Conservation (phyloP, 2,113 vertebrate species). For the Psammodynastes pulverulentus region DNA sequence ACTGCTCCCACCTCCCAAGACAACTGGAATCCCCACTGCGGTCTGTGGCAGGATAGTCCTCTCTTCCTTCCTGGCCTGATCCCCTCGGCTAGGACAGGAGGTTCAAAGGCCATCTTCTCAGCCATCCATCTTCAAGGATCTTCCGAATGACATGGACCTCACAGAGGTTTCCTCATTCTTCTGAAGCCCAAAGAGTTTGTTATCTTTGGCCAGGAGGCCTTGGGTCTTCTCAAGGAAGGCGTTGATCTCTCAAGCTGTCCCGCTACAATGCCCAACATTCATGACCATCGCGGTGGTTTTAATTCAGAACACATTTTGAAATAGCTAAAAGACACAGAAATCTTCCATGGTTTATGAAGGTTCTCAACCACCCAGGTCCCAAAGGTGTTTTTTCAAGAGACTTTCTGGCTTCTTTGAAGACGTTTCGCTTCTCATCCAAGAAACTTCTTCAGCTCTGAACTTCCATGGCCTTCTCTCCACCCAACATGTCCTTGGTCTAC, state of each 20-base stretch:
- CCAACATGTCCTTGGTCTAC: no score
- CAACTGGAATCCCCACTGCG: background rate
- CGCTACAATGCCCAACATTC: background rate
- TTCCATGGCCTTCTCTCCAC: no score
- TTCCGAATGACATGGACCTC: background rate
- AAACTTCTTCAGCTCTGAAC: no score
- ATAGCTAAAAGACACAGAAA: background rate
- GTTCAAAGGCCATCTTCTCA: slow-evolving; percentile 15
- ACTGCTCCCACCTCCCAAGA: background rate
- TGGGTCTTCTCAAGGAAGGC: background rate
- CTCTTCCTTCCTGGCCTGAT: slow-evolving; percentile 1
- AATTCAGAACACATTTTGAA: background rate
- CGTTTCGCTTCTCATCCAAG: no score
- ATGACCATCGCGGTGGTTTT: background rate
- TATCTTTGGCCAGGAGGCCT: background rate
- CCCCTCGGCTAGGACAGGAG: background rate
- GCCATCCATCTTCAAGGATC: background rate
- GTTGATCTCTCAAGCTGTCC: background rate
- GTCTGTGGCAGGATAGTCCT: background rate
- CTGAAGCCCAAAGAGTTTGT: background rate
- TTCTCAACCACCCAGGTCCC: no score
- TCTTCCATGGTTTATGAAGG: no score
- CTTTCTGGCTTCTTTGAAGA: no score
- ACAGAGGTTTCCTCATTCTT: background rate
- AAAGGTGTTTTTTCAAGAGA: no score